phyloP scores from a whole-genome alignment of 1,140 invertebrate species.

The Trichogramma pretiosum region DNA sequence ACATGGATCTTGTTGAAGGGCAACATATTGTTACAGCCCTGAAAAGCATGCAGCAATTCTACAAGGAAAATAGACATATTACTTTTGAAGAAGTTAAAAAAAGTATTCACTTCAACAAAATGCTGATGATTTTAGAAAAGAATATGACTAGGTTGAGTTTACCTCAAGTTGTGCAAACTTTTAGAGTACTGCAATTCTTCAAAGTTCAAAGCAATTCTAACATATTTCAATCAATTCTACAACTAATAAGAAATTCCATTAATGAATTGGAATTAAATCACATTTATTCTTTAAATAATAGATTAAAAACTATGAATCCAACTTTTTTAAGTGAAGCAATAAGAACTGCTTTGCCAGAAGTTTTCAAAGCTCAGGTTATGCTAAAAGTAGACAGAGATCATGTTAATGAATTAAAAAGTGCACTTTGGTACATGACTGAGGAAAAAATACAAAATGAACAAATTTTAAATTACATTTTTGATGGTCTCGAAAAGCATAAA shows the following conservation, averaged over 20 bases:
- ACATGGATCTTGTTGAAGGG: slow-evolving; percentile 3
- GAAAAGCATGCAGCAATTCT: not conserved
- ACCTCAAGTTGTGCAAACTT: slow-evolving; percentile 46
- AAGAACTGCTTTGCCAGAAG: slow-evolving; percentile 45
- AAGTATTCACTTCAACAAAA: not conserved
- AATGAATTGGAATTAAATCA: slow-evolving; percentile 52
- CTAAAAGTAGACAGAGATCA: slow-evolving; percentile 3
- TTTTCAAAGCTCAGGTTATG: slow-evolving; percentile 3
- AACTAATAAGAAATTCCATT: slow-evolving; percentile 50
- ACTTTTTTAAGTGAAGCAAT: slow-evolving; percentile 53
- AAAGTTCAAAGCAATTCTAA: slow-evolving; percentile 46
- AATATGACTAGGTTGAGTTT: slow-evolving; percentile 44
- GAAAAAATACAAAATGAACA: not conserved
- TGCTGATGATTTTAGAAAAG: not conserved
- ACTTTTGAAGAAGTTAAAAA: not conserved
- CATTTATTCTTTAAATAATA: slow-evolving; percentile 52
- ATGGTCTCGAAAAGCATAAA: not conserved
- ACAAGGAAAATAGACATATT: not conserved
- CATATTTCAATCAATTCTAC: slow-evolving; percentile 52
- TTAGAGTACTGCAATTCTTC: slow-evolving; percentile 51
- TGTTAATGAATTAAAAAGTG: slow-evolving; percentile 3
- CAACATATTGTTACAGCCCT: slow-evolving; percentile 2
- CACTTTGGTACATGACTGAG: not conserved
- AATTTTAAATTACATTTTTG: not conserved
- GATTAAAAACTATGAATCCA: slow-evolving; percentile 40